Base-by-base conservation (phyloP, 2,888 invertebrate species). In the Mythimna pallens region DNA sequence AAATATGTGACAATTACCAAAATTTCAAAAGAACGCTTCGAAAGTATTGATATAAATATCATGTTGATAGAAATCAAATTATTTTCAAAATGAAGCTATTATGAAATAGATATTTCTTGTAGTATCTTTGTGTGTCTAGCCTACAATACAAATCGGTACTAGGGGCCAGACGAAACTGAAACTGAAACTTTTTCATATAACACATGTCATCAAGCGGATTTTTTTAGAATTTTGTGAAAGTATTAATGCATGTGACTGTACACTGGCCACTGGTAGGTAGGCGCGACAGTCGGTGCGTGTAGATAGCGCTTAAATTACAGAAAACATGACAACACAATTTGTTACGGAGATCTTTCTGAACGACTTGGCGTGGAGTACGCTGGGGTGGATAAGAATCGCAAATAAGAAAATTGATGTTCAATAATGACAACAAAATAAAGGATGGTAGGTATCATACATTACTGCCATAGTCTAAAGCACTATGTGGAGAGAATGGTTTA, bases 271-370 rank as follows among this genome's bases (percentile, higher is more conserved):
- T 22, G 61, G 70, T 20, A 47, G 77, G 73, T 3, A 73, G 55
- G 65, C 3, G 40, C 70, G 69, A 68, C 76, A 73, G 65, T 47
- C 68, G 64, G 67, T 76, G 84, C 85, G 78, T 80, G 81, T 79
- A 89, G 91, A 92, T 93, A 91, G 88, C 88, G 87, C 83, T 87
- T 88, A 91, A 92, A 93, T 93, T 92, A 94, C 92, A 91, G 88
- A 90, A 91, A 92, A 93, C 94, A 94, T 93, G 94, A 93, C 93
- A 89, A 86, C 86, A 92, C 93, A 90, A 94, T 94, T 94, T 94
- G 93, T 94, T 93, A 92, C 79, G 79, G 86, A 88, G 87, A 82
- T 83, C 85, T 86, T 71, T 84, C 75, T 82, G 73, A 68, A 73
- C 73, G 78, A 66, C 70, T 78, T 30, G 17, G 40, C 22, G 20